Percentiles rank a stretch among this genome's conserved stretches.
Conservation (phyloP, 2,113 vertebrate genomes). For the Xiphophorus couchianus region DNA sequence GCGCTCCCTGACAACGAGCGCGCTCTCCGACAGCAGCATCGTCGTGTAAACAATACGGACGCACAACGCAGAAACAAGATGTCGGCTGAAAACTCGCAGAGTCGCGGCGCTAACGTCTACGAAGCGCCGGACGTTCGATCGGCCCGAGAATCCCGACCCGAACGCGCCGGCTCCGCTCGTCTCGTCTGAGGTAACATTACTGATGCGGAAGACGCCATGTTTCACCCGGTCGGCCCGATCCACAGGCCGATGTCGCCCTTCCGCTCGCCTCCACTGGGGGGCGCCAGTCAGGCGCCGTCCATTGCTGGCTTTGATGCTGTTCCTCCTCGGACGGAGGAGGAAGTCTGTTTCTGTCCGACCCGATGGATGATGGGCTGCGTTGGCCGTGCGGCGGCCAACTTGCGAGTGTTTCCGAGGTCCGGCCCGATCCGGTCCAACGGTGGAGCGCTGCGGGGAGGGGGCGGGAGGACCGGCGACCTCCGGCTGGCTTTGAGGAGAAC, state of each 20-base stretch:
- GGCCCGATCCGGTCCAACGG: conserved; percentile 48
- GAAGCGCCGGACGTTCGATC: conserved; percentile 14
- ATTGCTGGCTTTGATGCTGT: conserved; percentile 5
- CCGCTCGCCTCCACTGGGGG: conserved; percentile 7
- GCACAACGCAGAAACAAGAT: conserved; percentile 53
- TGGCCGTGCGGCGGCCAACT: conserved; percentile 48
- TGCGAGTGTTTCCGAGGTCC: conserved; percentile 39
- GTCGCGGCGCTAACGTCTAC: conserved; percentile 16
- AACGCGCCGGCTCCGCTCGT: conserved; percentile 33
- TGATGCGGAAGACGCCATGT: conserved; percentile 35
- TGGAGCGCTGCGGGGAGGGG: conserved; percentile 61
- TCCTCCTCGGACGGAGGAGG: conserved; percentile 43
- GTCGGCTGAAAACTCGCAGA: conserved; percentile 42
- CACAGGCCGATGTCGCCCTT: conserved; percentile 25
- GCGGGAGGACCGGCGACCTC: conserved; percentile 58
- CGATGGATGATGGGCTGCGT: conserved; percentile 46
- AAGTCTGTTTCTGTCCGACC: conserved; percentile 45
- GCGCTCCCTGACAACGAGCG: conserved; percentile 72
- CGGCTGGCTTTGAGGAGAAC: conserved; percentile 72
- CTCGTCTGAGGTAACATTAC: conserved; percentile 58
- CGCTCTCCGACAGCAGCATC: conserved; percentile 77
- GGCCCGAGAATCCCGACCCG: conserved; percentile 40
- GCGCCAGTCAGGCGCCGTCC: conserved; percentile 34
- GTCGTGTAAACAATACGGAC: conserved; percentile 82
- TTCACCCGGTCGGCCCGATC: conserved; percentile 17